Evolutionary conservation across 2,888 invertebrate species (phyloP).

Genomic region (Lithophane semibrunnea): DNA sequence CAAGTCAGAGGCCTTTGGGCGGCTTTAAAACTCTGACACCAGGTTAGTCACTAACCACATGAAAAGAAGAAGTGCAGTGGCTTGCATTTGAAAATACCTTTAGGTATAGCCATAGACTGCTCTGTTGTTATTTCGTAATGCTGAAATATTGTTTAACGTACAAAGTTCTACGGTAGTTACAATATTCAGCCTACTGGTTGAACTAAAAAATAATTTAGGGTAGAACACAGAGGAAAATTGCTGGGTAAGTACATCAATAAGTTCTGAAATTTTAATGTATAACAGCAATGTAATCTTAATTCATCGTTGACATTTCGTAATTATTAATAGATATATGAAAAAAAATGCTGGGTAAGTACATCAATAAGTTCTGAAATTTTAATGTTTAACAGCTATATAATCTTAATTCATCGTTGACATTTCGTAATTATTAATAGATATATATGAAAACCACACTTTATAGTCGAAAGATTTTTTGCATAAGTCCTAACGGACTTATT

Average conservation of each 20-base stretch:
- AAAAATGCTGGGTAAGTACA: background rate
- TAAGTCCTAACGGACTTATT: too few species aligned
- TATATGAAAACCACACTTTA: background rate
- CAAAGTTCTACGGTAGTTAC: too few species aligned
- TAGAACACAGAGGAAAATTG: background rate
- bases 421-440: background rate
- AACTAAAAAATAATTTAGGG: background rate
- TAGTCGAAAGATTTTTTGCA: background rate
- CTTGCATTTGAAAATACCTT: too few species aligned
- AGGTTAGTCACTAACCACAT: too few species aligned
- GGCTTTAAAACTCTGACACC: too few species aligned
- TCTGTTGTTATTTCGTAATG: too few species aligned
- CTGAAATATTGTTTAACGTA: too few species aligned
- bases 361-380: background rate
- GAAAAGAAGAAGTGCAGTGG: too few species aligned
- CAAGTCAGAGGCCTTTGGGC: too few species aligned
- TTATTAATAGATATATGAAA: background rate
- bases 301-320: constrained; percentile 13
- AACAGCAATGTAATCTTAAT: background rate
- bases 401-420: constrained; percentile 12
- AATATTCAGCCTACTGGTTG: background rate
- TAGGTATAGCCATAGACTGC: too few species aligned
- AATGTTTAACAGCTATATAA: background rate
- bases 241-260: background rate
- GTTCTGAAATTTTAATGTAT: background rate